A percentile compares a stretch with the other conserved stretches of the same genome.
These are phyloP conservation scores for Psilopogon haemacephalus DNA, from an alignment of 2,113 vertebrate species.

Conservation along the genomic window DNA sequence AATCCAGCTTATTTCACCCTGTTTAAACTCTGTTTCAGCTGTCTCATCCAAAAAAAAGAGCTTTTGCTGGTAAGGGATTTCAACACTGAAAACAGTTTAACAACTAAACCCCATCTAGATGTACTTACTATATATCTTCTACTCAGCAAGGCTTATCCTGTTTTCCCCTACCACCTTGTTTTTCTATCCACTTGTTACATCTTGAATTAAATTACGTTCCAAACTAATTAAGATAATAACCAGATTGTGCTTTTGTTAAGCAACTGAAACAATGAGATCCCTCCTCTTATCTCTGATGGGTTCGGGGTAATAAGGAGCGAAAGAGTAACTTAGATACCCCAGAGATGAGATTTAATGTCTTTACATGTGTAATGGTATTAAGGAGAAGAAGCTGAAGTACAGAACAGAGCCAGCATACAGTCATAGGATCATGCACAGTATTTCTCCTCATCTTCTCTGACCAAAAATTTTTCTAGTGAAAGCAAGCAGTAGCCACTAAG, in stretches of 20 bases:
- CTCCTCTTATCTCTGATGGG: background rate
- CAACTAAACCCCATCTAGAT: background rate
- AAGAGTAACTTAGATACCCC: background rate
- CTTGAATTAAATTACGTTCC: slow-evolving; percentile 33
- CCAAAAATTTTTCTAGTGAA: background rate
- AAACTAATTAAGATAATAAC: slow-evolving; percentile 41
- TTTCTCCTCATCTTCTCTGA: background rate
- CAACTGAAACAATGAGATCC: background rate
- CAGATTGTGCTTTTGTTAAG: background rate
- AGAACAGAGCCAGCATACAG: background rate
- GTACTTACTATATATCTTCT: background rate
- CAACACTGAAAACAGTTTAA: background rate
- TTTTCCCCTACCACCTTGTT: background rate
- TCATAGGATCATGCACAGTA: background rate
- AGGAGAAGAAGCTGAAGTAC: background rate
- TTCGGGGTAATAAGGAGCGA: background rate
- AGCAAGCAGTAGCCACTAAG: background rate
- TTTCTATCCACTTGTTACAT: background rate
- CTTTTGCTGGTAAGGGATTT: background rate
- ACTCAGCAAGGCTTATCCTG: background rate
- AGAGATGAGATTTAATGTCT: background rate
- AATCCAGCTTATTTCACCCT: background rate
- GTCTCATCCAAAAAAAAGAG: background rate
- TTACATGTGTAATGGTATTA: background rate
- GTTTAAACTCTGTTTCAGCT: background rate